These are phyloP conservation scores for Centroberyx gerrardi DNA, from an alignment of 2,797 vertebrate genomes.

Conservation along the genomic window DNA sequence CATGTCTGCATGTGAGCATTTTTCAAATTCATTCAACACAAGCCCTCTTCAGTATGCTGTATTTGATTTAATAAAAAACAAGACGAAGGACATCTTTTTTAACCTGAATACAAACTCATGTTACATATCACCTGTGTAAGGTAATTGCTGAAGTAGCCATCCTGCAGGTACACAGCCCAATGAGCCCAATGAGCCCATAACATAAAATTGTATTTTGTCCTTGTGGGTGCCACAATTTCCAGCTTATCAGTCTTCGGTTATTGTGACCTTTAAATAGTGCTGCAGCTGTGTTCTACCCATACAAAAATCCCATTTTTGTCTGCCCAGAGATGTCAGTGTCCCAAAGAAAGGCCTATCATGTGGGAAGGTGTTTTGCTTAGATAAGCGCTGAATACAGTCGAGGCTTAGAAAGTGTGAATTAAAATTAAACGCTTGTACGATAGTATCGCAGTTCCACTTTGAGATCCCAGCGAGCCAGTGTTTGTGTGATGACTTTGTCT, in stretches of 20 bases:
- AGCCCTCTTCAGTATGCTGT: conserved; percentile 35
- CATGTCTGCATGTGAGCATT: conserved; percentile 13
- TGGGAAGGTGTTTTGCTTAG: conserved; percentile 86
- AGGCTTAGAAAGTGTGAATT: conserved; percentile 63
- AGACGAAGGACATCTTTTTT: conserved; percentile 15
- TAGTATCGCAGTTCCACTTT: conserved; percentile 60
- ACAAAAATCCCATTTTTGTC: conserved; percentile 78
- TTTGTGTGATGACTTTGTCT: conserved; percentile 68
- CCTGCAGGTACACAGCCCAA: conserved; percentile 25
- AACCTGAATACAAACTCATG: not conserved
- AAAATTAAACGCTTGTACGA: conserved; percentile 73
- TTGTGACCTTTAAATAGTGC: conserved; percentile 84
- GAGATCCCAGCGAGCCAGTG: conserved; percentile 50
- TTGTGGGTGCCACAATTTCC: conserved; percentile 48
- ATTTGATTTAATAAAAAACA: conserved; percentile 24
- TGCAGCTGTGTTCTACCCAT: conserved; percentile 60
- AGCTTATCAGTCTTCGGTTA: conserved; percentile 77
- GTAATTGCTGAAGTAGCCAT: conserved; percentile 14
- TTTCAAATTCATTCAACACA: conserved; percentile 2
- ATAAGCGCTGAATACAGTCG: conserved; percentile 80
- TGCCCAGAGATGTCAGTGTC: conserved; percentile 73
- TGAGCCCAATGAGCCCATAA: not conserved
- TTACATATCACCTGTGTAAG: conserved; percentile 15
- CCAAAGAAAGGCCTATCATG: conserved; percentile 75
- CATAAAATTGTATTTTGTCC: conserved; percentile 62